phyloP scores from a whole-genome alignment of 2,113 vertebrate genomes.

The Rana temporaria region DNA sequence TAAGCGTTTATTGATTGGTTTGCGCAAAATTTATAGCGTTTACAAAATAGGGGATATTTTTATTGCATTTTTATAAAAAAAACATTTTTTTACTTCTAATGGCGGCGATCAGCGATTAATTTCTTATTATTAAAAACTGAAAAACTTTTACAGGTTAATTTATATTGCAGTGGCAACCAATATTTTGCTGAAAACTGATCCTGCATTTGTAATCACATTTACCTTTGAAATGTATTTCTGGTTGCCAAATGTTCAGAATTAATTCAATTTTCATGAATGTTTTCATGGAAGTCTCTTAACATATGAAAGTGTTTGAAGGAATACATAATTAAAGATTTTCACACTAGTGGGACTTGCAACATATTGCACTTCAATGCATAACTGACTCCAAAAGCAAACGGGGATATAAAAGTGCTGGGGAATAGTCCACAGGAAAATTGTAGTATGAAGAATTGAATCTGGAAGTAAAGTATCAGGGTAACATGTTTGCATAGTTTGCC shows the following conservation, averaged over 20 bases:
- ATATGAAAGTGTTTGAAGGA: conserved; percentile 43
- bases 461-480: conserved; percentile 14
- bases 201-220: background rate
- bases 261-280: conserved; percentile 39
- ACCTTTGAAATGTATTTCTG: conserved; percentile 1
- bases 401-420: conserved; percentile 39
- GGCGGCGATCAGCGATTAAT: too few relatives aligned
- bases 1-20: too few relatives aligned
- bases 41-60: too few relatives aligned
- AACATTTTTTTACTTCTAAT: too few relatives aligned
- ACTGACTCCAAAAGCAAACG: conserved; percentile 35
- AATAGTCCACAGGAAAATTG: conserved; percentile 42
- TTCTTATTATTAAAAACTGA: too few relatives aligned
- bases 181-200: too few relatives aligned
- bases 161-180: too few relatives aligned
- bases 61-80: too few relatives aligned
- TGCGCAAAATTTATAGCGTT: too few relatives aligned
- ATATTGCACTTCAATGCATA: conserved; percentile 54
- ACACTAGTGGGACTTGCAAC: conserved; percentile 30
- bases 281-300: conserved; percentile 45
- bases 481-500: background rate
- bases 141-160: too few relatives aligned
- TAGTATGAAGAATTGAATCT: conserved; percentile 2
- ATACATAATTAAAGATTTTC: conserved; percentile 52
- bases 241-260: conserved; percentile 23